Conservation (phyloP, 2,113 vertebrate species). For the Oxyruncus cristatus region DNA sequence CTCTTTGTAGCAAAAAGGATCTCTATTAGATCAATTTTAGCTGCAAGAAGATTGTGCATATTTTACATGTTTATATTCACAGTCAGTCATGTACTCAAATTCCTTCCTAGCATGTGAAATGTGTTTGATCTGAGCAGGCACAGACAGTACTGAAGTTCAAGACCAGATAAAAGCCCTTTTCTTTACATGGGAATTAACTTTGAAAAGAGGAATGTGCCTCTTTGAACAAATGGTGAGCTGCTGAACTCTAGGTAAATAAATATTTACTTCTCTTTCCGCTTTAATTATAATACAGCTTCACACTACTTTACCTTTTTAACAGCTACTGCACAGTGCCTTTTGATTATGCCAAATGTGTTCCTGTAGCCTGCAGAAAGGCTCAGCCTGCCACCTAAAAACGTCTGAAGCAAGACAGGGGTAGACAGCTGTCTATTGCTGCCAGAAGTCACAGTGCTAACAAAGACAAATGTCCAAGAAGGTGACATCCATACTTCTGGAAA, state of each 20-base stretch:
- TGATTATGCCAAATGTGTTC: not conserved
- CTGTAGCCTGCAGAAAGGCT: not conserved
- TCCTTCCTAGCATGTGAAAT: not conserved
- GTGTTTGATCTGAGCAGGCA: conserved; percentile 18
- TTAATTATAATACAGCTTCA: not conserved
- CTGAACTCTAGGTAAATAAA: not conserved
- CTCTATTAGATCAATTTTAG: conserved; percentile 8
- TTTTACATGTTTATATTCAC: conserved; percentile 14
- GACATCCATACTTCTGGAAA: conserved; percentile 11
- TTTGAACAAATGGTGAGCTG: not conserved
- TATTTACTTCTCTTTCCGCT: not conserved
- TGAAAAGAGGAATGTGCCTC: not conserved
- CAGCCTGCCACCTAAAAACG: not conserved
- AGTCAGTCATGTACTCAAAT: not conserved
- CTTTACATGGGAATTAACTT: not conserved
- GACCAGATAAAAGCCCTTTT: conserved; percentile 11
- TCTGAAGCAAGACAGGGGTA: not conserved
- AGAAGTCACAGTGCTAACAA: conserved; percentile 25
- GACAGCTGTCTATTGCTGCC: conserved; percentile 56
- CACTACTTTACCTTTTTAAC: not conserved
- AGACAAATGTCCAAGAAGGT: conserved; percentile 18
- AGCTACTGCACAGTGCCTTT: not conserved
- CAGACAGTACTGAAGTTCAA: not conserved
- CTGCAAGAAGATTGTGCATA: not conserved
- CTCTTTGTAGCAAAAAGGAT: not conserved